A percentile compares a stretch with the other conserved stretches of the same genome.
phyloP scores from a whole-genome alignment of 2,888 invertebrate species.

The Temnothorax rugatulus region DNA sequence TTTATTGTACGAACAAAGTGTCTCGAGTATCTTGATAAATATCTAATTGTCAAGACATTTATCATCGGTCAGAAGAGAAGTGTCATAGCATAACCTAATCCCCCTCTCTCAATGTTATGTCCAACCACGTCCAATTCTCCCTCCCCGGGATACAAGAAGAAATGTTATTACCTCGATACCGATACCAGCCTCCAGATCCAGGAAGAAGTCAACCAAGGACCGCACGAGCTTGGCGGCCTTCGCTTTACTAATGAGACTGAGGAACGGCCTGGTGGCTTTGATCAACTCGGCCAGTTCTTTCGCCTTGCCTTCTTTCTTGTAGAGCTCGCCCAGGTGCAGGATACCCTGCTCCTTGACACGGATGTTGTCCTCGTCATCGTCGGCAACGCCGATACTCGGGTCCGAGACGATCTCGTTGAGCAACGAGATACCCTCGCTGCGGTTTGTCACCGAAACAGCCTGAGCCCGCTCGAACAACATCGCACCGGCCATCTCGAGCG shows the following conservation, averaged over 20 bases:
- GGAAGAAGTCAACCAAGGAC: constrained; percentile 98
- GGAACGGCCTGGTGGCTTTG: constrained; percentile 97
- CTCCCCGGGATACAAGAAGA: not conserved
- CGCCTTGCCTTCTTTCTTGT: constrained; percentile 97
- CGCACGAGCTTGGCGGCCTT: constrained; percentile 99
- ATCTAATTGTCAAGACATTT: not conserved
- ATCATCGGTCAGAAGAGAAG: not conserved
- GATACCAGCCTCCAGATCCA: constrained; percentile 98
- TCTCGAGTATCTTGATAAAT: not conserved
- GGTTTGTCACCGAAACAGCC: constrained; percentile 91
- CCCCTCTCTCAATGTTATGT: too few species aligned
- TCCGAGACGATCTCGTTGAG: constrained; percentile 93
- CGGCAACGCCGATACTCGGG: constrained; percentile 91
- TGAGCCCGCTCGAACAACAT: constrained; percentile 95
- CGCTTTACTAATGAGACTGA: constrained; percentile 98
- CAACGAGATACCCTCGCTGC: constrained; percentile 92
- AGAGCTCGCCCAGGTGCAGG: constrained; percentile 95
- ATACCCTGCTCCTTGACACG: constrained; percentile 97
- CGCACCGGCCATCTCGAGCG: constrained; percentile 92
- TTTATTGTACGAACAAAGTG: not conserved
- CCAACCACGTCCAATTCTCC: too few species aligned
- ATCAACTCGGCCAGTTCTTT: constrained; percentile 97
- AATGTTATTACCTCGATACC: constrained; percentile 92
- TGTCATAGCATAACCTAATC: constrained; percentile 1
- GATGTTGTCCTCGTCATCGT: constrained; percentile 96